These are phyloP conservation scores for Actinernus sp. DNA, from an alignment of 92 coral and sea anemone genomes.

Conservation along the genomic window DNA sequence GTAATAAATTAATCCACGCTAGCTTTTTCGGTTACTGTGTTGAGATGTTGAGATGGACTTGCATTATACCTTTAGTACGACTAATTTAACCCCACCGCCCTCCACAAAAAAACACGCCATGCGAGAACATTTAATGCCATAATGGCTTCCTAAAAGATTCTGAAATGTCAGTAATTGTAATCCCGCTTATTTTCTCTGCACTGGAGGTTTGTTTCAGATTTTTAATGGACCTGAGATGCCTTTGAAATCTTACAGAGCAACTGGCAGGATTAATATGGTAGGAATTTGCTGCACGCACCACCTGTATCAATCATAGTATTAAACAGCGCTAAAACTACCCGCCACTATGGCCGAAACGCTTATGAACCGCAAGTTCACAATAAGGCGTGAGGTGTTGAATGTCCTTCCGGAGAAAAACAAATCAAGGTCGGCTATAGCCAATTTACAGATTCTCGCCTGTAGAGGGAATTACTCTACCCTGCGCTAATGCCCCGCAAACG, in stretches of 20 bases:
- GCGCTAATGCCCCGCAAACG: neutral
- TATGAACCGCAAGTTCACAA: too few relatives aligned
- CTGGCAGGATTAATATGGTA: neutral
- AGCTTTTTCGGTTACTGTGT: neutral
- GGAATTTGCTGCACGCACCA: too few relatives aligned
- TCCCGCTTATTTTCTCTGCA: neutral
- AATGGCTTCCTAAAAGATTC: neutral
- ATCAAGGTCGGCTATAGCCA: neutral
- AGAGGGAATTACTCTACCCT: neutral
- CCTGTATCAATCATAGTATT: too few relatives aligned
- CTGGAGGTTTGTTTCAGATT: neutral
- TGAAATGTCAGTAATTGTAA: neutral
- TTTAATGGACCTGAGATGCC: neutral
- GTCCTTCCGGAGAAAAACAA: neutral
- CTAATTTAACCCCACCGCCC: too few relatives aligned
- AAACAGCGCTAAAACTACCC: too few relatives aligned
- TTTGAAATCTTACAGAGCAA: neutral
- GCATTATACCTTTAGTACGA: too few relatives aligned
- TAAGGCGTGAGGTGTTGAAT: constrained; percentile 2
- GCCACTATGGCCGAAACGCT: too few relatives aligned
- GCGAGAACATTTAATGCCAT: neutral
- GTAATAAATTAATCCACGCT: constrained; percentile 1
- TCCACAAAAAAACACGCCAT: too few relatives aligned
- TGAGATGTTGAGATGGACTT: constrained; percentile 2
- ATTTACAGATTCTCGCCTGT: constrained; percentile 6